Evolutionary conservation across 92 coral and sea anemone genomes (phyloP).

Genomic region (Blastomussa wellsi): DNA sequence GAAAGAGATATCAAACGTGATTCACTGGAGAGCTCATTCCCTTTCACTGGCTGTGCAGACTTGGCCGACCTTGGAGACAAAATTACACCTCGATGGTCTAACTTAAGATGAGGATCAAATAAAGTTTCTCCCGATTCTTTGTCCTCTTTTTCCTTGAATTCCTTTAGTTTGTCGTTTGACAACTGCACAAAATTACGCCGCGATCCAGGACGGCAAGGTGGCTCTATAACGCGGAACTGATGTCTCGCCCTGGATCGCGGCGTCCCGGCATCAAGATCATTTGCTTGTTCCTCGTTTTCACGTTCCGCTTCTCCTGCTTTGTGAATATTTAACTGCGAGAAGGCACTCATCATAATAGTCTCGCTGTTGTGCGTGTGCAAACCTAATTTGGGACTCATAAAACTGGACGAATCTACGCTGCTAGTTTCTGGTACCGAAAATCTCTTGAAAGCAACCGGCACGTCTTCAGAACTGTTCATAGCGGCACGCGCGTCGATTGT

Average conservation of each 20-base stretch:
- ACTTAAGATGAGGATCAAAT: slow-evolving; percentile 17
- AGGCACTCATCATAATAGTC: slow-evolving; percentile 3
- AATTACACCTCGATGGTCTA: slow-evolving; percentile 35
- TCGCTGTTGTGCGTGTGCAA: background rate
- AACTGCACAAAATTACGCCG: slow-evolving; percentile 61
- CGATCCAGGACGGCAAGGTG: slow-evolving; percentile 67
- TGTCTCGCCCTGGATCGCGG: slow-evolving; percentile 30
- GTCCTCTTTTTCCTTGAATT: slow-evolving; percentile 35
- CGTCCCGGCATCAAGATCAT: background rate
- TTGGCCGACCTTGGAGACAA: slow-evolving; percentile 6
- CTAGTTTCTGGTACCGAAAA: slow-evolving; percentile 27
- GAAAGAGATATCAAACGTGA: background rate
- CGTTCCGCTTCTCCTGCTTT: background rate
- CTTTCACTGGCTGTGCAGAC: background rate
- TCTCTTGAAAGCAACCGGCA: slow-evolving; percentile 18
- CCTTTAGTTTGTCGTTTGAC: slow-evolving; percentile 49
- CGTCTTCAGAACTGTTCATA: background rate
- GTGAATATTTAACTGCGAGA: slow-evolving; percentile 26
- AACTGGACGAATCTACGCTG: background rate
- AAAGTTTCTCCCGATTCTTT: slow-evolving; percentile 7
- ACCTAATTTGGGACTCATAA: background rate
- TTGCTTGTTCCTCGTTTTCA: background rate
- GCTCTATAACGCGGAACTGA: slow-evolving; percentile 62
- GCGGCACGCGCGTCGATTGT: slow-evolving; percentile 21
- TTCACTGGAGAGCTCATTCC: background rate